Evolutionary conservation across 2,113 vertebrate genomes (phyloP).

Genomic region (Brienomyrus brachyistius): DNA sequence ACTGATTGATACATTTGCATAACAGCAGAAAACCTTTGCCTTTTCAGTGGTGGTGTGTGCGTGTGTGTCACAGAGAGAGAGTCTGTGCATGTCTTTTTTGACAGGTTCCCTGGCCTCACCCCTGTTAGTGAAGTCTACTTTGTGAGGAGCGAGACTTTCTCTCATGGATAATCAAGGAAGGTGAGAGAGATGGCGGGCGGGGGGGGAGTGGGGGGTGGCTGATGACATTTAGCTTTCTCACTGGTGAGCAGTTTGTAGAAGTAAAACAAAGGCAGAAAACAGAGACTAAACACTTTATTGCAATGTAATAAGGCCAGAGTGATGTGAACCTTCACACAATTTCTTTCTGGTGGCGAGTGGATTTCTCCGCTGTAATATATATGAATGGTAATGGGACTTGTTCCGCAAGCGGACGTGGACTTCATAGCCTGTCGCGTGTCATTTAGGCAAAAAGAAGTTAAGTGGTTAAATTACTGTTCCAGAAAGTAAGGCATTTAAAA

Average conservation of each 20-base stretch:
- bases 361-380: not conserved
- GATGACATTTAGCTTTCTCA: conserved; percentile 43
- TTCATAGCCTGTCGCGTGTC: not conserved
- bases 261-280: conserved; percentile 23
- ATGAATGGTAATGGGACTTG: not conserved
- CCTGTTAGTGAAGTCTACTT: conserved; percentile 42
- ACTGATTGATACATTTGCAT: conserved; percentile 94
- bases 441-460: not conserved
- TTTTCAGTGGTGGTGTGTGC: conserved; percentile 61
- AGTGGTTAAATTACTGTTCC: not conserved
- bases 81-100: conserved; percentile 32
- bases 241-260: conserved; percentile 29
- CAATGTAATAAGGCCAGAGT: conserved; percentile 37
- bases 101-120: conserved; percentile 26
- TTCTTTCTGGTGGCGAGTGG: conserved; percentile 23
- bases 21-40: conserved; percentile 76
- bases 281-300: conserved; percentile 22
- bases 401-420: not conserved
- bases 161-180: conserved; percentile 58
- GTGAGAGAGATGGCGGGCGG: not conserved
- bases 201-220: conserved; percentile 18
- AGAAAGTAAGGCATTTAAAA: not conserved
- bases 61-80: conserved; percentile 35
- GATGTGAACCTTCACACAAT: conserved; percentile 40
- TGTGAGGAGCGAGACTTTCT: conserved; percentile 54